A percentile compares a stretch with the other conserved stretches of the same genome.
Evolutionary conservation across 2,888 invertebrate genomes (phyloP).

Genomic region (Cosmorhoe ocellata): DNA sequence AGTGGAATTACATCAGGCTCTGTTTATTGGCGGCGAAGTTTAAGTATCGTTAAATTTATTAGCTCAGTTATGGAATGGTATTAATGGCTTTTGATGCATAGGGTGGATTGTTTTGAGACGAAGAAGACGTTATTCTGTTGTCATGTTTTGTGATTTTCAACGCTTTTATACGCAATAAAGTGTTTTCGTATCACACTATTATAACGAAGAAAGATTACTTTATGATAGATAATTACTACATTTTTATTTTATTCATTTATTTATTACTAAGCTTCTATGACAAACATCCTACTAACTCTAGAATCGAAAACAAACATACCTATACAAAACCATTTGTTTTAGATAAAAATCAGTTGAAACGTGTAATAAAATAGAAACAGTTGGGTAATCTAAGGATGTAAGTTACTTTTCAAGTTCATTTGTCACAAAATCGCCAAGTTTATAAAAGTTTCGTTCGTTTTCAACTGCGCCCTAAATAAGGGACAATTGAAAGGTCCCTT

Average conservation of each 20-base stretch:
- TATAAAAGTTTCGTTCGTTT: conserved; percentile 42
- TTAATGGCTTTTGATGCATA: conserved; percentile 17
- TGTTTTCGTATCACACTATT: no score
- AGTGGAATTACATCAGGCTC: conserved; percentile 26
- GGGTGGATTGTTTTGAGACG: conserved; percentile 7
- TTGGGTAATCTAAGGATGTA: background rate
- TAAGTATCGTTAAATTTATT: conserved; percentile 28
- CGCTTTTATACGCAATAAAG: no score
- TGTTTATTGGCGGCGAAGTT: conserved; percentile 20
- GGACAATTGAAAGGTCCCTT: conserved; percentile 39
- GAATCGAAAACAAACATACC: no score
- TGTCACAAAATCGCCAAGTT: conserved; percentile 37
- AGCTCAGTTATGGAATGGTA: conserved; percentile 12
- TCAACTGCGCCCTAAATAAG: conserved; percentile 58
- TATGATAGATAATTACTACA: no score
- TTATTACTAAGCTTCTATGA: no score
- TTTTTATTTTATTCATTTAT: no score
- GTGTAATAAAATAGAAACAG: background rate
- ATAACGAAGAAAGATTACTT: no score
- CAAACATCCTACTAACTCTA: no score
- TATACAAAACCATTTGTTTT: no score
- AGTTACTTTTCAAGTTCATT: conserved; percentile 37
- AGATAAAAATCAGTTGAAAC: no score
- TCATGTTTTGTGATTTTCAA: background rate
- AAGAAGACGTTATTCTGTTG: background rate